Conservation (phyloP, 2,113 vertebrate genomes). For the Solea senegalensis region DNA sequence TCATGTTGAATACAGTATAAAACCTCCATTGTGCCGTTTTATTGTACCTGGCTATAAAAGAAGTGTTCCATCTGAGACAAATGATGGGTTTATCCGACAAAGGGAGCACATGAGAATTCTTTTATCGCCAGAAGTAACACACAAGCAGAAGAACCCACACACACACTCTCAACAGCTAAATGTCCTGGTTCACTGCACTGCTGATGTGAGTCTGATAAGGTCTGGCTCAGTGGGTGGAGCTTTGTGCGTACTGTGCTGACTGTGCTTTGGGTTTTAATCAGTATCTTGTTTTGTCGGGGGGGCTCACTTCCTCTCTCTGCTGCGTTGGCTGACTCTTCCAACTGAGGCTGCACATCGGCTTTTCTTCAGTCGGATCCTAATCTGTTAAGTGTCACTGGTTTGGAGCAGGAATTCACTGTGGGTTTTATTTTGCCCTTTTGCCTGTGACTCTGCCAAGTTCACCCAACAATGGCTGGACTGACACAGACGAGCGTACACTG, state of each 20-base stretch:
- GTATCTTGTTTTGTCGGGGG: conserved; percentile 52
- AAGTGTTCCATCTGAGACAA: not conserved
- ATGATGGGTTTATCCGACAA: not conserved
- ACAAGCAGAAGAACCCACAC: not conserved
- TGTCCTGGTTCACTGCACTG: conserved; percentile 19
- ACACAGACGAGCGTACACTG: conserved; percentile 3
- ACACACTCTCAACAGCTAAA: not conserved
- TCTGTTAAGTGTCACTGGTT: conserved; percentile 22
- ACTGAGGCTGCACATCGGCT: conserved; percentile 17
- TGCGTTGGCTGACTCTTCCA: conserved; percentile 40
- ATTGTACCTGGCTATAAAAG: not conserved
- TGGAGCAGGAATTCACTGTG: conserved; percentile 1
- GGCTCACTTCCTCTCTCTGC: conserved; percentile 48
- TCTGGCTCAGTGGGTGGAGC: conserved; percentile 29
- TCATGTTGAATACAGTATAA: conserved; percentile 1
- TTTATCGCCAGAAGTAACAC: not conserved
- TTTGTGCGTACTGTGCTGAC: conserved; percentile 24
- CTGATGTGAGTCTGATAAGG: conserved; percentile 38
- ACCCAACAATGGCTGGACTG: conserved; percentile 35
- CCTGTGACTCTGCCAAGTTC: conserved; percentile 23
- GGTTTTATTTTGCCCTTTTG: conserved; percentile 14
- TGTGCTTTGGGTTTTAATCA: conserved; percentile 66
- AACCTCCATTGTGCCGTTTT: conserved; percentile 4
- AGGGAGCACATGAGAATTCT: conserved; percentile 12
- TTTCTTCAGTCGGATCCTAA: conserved; percentile 36